Conservation (phyloP, 2,113 vertebrate genomes). For the Rousettus leschenaultii region DNA sequence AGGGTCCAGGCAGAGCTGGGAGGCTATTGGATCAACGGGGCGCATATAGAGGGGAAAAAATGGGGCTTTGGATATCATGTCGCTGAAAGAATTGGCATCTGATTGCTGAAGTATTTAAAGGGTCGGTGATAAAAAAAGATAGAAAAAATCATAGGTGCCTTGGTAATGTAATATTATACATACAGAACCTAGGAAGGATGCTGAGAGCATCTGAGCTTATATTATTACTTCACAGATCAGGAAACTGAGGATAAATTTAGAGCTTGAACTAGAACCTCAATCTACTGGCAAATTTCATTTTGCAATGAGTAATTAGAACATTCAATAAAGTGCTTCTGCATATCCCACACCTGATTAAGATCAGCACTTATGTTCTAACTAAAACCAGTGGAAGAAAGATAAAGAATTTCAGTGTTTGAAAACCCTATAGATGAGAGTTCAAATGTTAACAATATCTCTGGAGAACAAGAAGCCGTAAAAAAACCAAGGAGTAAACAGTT, state of each 20-base stretch:
- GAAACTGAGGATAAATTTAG: background rate
- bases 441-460: background rate
- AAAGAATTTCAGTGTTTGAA: background rate
- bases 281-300: background rate
- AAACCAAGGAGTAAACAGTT: background rate
- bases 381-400: background rate
- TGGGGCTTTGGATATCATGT: background rate
- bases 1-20: background rate
- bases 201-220: background rate
- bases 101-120: background rate
- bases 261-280: background rate
- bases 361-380: background rate
- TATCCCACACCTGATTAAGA: background rate
- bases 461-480: background rate
- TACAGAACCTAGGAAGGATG: background rate
- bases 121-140: background rate
- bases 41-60: background rate
- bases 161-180: background rate
- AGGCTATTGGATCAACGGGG: background rate
- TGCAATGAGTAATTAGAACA: background rate
- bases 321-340: background rate
- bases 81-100: background rate
- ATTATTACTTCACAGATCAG: background rate
- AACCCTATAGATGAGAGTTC: background rate
- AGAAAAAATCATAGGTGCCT: background rate